Evolutionary conservation across 2,888 invertebrate genomes (phyloP), one percentile per base, ranked within the genome.

Genomic region (Diarsia mendica): DNA sequence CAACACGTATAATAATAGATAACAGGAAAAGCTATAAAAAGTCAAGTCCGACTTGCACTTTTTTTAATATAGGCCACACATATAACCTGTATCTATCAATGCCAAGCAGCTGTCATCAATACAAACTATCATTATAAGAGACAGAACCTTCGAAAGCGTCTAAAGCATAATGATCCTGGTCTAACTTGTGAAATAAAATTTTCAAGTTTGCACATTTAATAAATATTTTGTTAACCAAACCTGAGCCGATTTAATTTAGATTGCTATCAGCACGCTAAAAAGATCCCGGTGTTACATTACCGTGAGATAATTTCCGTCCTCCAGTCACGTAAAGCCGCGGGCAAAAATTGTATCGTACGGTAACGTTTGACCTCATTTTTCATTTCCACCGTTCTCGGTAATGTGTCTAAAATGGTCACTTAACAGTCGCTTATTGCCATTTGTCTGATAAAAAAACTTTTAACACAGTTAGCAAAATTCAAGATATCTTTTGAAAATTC

Each of bases 391-490:
- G 5, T 23, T 68, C 18, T 15, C 67, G 33, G 13, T 68, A 65
- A 71, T 49, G 49, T 65, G 11, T 23, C 5, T 64, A 23, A 69
- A 77, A 58, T 33, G 55, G 39, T 39, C 53, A 68, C 69, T 44
- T 48, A 8, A 18, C 51, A 78, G 72, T 18, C 33, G 8, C 46
- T 51, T 20, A 13, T 20, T 11, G 5, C 28, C 13, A 60, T 46
- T 60, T 10, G 13, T 46, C 51, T 58, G 33, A 77, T 33, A 79
- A 79, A 79, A 79, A 39, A 71, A 51, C 44, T 33, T 75, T 20
- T 1, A 44, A 15, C 20, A 51, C n/a, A 48, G 51, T 48, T n/a
- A 46, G 39, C 53, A 18, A 61, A 55, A 48, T 53, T 46, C 28
- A 28, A 44, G 58, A 46, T 51, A 49, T 28, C 77, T 69, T 60